phyloP scores from a whole-genome alignment of 2,113 vertebrate genomes.

The Lichenostomus cassidix region DNA sequence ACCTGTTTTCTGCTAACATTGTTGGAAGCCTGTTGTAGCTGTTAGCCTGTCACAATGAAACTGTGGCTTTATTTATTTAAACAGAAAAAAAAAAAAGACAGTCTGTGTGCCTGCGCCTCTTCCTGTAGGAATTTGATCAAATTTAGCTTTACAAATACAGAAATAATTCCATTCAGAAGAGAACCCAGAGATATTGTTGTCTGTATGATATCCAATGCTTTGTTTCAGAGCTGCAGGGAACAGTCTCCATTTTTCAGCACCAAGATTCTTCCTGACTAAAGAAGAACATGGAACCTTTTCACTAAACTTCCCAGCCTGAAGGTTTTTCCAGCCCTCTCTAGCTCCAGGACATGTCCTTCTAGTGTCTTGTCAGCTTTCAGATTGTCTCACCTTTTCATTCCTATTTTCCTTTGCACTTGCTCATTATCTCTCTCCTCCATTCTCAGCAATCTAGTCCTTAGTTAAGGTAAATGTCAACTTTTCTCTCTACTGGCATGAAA shows the following conservation, averaged over 20 bases:
- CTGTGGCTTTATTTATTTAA: background rate
- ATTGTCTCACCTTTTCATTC: conserved; percentile 52
- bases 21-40: background rate
- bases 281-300: conserved; percentile 10
- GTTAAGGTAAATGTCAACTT: conserved; percentile 63
- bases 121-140: conserved; percentile 41
- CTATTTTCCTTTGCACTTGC: conserved; percentile 16
- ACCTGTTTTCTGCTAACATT: background rate
- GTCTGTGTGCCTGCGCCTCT: conserved; percentile 8
- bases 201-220: background rate
- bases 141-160: conserved; percentile 49
- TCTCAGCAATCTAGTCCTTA: conserved; percentile 37
- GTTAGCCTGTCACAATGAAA: background rate
- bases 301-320: background rate
- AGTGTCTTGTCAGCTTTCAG: conserved; percentile 46
- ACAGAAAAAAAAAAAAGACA: background rate
- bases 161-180: conserved; percentile 42
- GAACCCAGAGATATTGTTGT: background rate
- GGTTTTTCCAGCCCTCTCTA: background rate
- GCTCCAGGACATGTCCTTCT: conserved; percentile 28
- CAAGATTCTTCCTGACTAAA: background rate
- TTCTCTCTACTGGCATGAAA: conserved; percentile 30
- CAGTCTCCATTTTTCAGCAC: background rate
- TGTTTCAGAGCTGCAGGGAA: background rate
- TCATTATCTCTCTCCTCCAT: conserved; percentile 50